A percentile compares a stretch with the other conserved stretches of the same genome.
These are phyloP conservation scores for Nycteola revayana DNA, from an alignment of 2,888 invertebrate species.

Conservation along the genomic window DNA sequence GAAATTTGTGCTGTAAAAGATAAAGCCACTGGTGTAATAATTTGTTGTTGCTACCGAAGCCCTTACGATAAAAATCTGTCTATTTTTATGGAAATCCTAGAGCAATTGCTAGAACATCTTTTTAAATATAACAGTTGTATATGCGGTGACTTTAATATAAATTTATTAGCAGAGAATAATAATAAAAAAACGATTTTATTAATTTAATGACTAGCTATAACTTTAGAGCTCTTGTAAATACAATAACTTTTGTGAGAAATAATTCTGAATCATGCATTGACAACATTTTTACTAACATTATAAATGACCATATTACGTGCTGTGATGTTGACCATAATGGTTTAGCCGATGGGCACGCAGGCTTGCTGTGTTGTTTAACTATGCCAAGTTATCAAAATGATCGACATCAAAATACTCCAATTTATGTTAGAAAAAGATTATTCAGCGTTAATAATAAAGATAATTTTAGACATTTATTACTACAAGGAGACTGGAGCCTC, in stretches of 20 bases:
- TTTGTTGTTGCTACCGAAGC: constrained; percentile 1
- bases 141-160: neutral
- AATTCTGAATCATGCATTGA: neutral
- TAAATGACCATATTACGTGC: neutral
- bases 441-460: neutral
- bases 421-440: neutral
- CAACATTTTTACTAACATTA: neutral
- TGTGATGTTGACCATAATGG: neutral
- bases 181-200: neutral
- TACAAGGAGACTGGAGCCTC: neutral
- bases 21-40: neutral
- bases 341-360: neutral
- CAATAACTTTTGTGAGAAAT: neutral
- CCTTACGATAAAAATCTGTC: neutral
- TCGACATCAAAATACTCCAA: neutral
- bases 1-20: constrained; percentile 2
- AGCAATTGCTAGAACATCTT: constrained; percentile 1
- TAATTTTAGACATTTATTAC: neutral
- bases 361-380: neutral
- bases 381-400: neutral
- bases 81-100: neutral
- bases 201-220: neutral
- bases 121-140: neutral
- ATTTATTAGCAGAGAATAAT: neutral
- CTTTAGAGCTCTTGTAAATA: neutral